These are phyloP conservation scores for Alaudala cheleensis DNA, from an alignment of 2,113 vertebrate species.

Conservation along the genomic window DNA sequence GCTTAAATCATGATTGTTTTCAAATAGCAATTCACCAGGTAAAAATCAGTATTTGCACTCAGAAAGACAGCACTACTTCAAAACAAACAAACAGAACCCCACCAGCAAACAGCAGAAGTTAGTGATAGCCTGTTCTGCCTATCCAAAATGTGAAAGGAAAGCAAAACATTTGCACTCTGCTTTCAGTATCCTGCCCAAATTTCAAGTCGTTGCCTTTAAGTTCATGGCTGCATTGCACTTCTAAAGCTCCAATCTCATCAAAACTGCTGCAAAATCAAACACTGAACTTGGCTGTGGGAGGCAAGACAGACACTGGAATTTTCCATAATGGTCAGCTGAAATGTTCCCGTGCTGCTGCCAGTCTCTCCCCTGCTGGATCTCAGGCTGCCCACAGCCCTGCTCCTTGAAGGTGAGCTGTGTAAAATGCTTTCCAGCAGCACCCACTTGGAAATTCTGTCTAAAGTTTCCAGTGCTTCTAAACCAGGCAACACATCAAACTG, in stretches of 20 bases:
- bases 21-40: background rate
- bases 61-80: background rate
- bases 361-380: background rate
- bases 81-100: background rate
- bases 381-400: background rate
- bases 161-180: background rate
- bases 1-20: background rate
- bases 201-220: background rate
- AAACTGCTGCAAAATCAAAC: background rate
- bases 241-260: background rate
- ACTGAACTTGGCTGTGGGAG: background rate
- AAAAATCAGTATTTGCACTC: background rate
- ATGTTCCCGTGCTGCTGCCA: accelerated
- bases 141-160: background rate
- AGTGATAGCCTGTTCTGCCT: background rate
- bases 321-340: background rate
- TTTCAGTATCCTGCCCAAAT: background rate
- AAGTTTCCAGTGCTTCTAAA: background rate
- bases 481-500: background rate
- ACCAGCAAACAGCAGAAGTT: background rate
- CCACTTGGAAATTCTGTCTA: background rate
- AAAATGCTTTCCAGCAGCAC: background rate
- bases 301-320: background rate
- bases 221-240: background rate
- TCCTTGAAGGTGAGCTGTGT: background rate